Evolutionary conservation across 2,113 vertebrate genomes (phyloP), one percentile per base, ranked within the genome.

Genomic region (Cyprinus carpio): DNA sequence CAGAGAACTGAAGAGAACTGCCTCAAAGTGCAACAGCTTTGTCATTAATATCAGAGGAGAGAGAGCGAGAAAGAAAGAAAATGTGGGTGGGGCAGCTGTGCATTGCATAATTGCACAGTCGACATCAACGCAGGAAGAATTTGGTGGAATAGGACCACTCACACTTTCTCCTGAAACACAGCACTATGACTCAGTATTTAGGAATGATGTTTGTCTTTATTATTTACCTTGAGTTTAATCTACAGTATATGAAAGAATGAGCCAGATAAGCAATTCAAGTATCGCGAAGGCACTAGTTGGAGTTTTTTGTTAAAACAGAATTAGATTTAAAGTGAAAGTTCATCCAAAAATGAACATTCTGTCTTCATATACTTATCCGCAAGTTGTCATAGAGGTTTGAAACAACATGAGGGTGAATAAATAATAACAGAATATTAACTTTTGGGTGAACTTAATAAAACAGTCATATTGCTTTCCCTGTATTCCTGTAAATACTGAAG

Each of bases 61-160:
- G 91, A 64, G 90, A 58, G 89, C 93, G 92, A 90, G 83, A 49
- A 89, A 93, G 92, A 90, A 93, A 91, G 51, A 69, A 94, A 91
- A 92, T 37, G 95, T 94, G 96, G 96, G 96, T 93, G 93, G 92
- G 89, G 93, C 88, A 25, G 77, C 72, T 71, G 81, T 91, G 92
- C 34, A 89, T 96, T 97, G 95, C 94, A 94, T 95, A 96, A 97
- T 93, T 86, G 85, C 56, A 29, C 37, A 58, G 18, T 65, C 56
- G 18, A 75, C 79, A 75, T 75, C 62, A 80, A 67, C 49, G 29
- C 43, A 74, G 40, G 15, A 75, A 79, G 34, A 56, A n/a, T 81
- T 62, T 34, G 27, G 11, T 29, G 1, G 51, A 81, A 71, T 64
- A 15, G 23, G 20, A 81, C 15, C 71, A 34, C 60, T 31, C n/a